Evolutionary conservation across 2,113 vertebrate genomes (phyloP), one percentile per base, ranked within the genome.

Genomic region (Hemibagrus wyckioides): DNA sequence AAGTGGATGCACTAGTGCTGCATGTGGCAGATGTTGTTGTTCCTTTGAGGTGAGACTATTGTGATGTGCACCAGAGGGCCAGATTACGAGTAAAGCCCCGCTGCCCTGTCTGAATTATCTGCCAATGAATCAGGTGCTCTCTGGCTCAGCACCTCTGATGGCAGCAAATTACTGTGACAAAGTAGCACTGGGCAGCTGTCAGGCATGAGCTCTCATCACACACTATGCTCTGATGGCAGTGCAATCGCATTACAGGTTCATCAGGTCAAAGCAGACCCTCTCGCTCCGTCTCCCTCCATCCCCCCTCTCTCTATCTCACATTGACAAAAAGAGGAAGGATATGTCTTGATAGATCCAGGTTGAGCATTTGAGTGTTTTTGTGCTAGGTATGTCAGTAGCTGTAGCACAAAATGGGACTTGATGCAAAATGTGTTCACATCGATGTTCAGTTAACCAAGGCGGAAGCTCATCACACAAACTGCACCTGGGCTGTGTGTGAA

Each of bases 161-260:
- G 86, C 83, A 81, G 80, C 85, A 90, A 86, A 90, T 89, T 86
- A 83, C 87, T 82, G 73, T 56, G 56, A 87, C 80, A 82, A 77
- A 89, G 87, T 33, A 79, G 83, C 83, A 79, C 76, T 30, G 69
- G 85, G 79, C 85, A 87, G 61, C 88, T 90, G 89, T 90, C 88
- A 90, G 84, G 44, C 65, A 79, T 86, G 80, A 71, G 87, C 86
- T 90, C 79, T 92, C 85, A 83, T 88, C 91, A 82, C 76, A 17
- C 81, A 87, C 61, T 44, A 88, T 56, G 87, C 59, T 85, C 39
- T 44, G 41, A 85, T 30, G 57, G 84, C 85, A 83, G 69, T 54
- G 57, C 85, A 84, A 90, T 90, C 84, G 84, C 56, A 87, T 71
- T 80, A 77, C 50, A 86, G 81, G 83, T 63, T 82, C 82, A 86